Evolutionary conservation across 1,140 invertebrate genomes (phyloP).

Genomic region (Micrasema longulum): DNA sequence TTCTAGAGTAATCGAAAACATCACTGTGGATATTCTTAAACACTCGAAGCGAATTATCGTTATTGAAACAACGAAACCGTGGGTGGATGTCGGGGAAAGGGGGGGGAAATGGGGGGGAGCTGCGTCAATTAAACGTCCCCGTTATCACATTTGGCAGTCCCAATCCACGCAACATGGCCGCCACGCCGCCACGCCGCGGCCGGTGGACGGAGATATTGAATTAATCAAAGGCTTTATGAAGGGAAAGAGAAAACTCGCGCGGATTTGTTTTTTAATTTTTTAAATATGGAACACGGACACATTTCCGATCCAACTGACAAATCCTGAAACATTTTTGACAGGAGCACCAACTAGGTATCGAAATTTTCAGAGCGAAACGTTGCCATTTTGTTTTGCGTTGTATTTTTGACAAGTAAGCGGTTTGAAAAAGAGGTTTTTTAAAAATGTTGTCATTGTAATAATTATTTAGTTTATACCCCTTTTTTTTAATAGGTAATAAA

Average conservation of each 20-base stretch:
- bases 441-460: too few species aligned
- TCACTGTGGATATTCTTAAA: too few species aligned
- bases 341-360: not conserved
- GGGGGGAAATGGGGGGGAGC: conserved; percentile 45
- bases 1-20: too few species aligned
- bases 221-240: conserved; percentile 52
- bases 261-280: conserved; percentile 49
- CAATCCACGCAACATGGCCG: conserved; percentile 44
- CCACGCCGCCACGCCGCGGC: conserved; percentile 25
- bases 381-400: too few species aligned
- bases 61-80: conserved; percentile 53
- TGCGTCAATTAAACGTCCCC: conserved; percentile 52
- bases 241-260: conserved; percentile 5
- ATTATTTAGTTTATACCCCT: too few species aligned
- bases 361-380: not conserved
- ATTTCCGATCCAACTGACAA: not conserved
- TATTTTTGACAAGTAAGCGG: too few species aligned
- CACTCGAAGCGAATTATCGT: conserved; percentile 43
- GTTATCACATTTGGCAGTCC: conserved; percentile 53
- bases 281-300: conserved; percentile 26
- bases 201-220: conserved; percentile 43
- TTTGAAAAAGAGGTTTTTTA: too few species aligned
- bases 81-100: conserved; percentile 41
- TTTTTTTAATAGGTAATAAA: too few species aligned
- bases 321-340: conserved; percentile 21